Evolutionary conservation across 1,140 invertebrate genomes (phyloP).

Genomic region (Drosophila subobscura): DNA sequence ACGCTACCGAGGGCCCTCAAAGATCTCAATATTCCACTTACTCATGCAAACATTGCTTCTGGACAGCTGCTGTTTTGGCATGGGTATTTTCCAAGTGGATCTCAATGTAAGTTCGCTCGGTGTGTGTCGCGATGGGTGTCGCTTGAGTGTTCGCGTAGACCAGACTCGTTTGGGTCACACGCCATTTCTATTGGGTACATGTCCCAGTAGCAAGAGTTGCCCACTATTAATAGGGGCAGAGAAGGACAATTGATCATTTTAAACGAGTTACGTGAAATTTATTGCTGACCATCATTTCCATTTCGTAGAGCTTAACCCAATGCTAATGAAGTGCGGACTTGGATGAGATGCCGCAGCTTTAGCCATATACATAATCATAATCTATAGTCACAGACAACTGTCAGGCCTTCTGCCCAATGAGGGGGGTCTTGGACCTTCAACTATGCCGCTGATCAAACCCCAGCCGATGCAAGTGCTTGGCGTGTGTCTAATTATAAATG

Average conservation of each 20-base stretch:
- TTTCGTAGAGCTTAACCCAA: conserved; percentile 65
- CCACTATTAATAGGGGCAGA: not conserved
- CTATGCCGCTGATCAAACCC: conserved; percentile 21
- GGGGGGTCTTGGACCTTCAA: conserved; percentile 43
- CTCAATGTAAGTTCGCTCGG: too few species aligned
- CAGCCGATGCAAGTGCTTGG: conserved; percentile 21
- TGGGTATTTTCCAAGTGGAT: too few species aligned
- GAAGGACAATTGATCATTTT: conserved; percentile 43
- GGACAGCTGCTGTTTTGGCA: too few species aligned
- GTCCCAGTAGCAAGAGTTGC: conserved; percentile 16
- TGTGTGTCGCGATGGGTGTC: not conserved
- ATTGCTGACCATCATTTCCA: conserved; percentile 62
- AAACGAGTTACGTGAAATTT: conserved; percentile 42
- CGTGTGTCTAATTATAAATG: conserved; percentile 70
- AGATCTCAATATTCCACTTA: too few species aligned
- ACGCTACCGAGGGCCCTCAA: conserved; percentile 40
- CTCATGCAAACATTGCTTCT: too few species aligned
- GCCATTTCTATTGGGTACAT: not conserved
- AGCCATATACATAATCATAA: not conserved
- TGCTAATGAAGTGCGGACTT: conserved; percentile 67
- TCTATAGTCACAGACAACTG: conserved; percentile 16
- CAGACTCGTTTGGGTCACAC: not conserved
- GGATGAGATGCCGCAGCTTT: conserved; percentile 6
- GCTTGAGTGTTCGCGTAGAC: not conserved
- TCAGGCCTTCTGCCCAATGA: conserved; percentile 60